Conservation (phyloP, 1,140 invertebrate species). For the Bactericera cockerelli region DNA sequence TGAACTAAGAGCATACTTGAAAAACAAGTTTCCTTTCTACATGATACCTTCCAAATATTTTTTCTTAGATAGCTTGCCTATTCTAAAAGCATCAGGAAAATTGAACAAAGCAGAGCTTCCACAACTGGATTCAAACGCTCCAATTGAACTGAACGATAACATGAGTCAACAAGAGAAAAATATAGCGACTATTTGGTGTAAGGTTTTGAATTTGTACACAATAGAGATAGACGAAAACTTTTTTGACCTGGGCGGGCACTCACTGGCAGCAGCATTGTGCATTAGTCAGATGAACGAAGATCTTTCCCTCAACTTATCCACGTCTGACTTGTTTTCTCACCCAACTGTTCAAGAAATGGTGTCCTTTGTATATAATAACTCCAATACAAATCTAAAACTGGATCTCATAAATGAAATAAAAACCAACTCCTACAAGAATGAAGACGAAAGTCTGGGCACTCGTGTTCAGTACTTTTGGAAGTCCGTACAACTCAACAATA, state of each 20-base stretch:
- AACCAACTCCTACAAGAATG: background rate
- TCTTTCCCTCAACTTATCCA: slow-evolving; percentile 15
- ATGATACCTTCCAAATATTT: slow-evolving; percentile 38
- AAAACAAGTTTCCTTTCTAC: slow-evolving; percentile 34
- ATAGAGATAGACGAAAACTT: slow-evolving; percentile 23
- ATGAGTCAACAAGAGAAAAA: slow-evolving; percentile 16
- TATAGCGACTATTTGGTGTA: slow-evolving; percentile 21
- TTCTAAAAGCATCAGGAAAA: slow-evolving; percentile 23
- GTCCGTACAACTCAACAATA: slow-evolving; percentile 16
- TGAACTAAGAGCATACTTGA: slow-evolving; percentile 30
- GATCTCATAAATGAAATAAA: slow-evolving; percentile 1
- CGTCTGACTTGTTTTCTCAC: slow-evolving; percentile 20
- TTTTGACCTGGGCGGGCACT: slow-evolving; percentile 30
- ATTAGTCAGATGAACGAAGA: slow-evolving; percentile 27
- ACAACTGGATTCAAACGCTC: slow-evolving; percentile 12
- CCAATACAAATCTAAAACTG: background rate
- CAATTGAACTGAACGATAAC: slow-evolving; percentile 13
- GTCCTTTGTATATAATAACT: slow-evolving; percentile 15
- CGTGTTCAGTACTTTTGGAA: slow-evolving; percentile 21
- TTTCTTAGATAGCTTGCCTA: slow-evolving; percentile 28
- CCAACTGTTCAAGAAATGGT: slow-evolving; percentile 20
- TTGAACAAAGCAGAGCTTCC: slow-evolving; percentile 20
- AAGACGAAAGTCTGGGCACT: background rate
- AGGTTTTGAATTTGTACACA: slow-evolving; percentile 17
- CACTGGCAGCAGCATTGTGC: slow-evolving; percentile 33